Evolutionary conservation across 64 coral and sea anemone genomes (phyloP), one percentile per base, ranked within the genome.

Genomic region (Montipora cactus): DNA sequence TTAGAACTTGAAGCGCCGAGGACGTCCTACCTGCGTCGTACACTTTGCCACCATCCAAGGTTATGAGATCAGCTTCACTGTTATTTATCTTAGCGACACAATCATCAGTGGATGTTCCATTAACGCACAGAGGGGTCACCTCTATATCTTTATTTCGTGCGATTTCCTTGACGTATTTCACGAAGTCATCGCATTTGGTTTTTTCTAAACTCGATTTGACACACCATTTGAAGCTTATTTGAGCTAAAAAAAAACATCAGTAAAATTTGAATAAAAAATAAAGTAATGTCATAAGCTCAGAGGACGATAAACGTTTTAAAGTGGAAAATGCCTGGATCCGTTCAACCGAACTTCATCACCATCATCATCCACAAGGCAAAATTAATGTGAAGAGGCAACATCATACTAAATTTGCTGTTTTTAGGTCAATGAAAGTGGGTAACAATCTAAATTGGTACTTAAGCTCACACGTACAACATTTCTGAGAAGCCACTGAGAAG

Each of bases 51-150:
- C 82, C 94, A 76, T 71, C 59, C 69, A 95, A 67, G 53, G 89
- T 95, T 9, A 95, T 76, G 37, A 95, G 81, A 47, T 95, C 94
- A 46, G 89, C 94, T 11, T 88, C 0, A 44, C 8, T 49, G 2
- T 61, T 21, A 4, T 73, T 76, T 18, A 95, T 95, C 89, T 88
- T 95, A 55, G 67, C 49, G 51, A 81, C 90, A 19, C 94, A 95
- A 64, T 87, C 94, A 11, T 95, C 94, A 49, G 13, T 3, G 11
- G 28, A 8, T 7, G 5, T 18, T 68, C 59, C 94, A 1, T 19
- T 19, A 12, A 95, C 94, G 86, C 94, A 95, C 11, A 2, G 18
- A 3, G 44, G 2, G 44, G 20, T 47, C 4, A 95, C 79, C 8
- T 72, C 49, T 2, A 87, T 22, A 6, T 59, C 49, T 11, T 44